Evolutionary conservation across 2,888 invertebrate species (phyloP).

Genomic region (Orthosia gothica): DNA sequence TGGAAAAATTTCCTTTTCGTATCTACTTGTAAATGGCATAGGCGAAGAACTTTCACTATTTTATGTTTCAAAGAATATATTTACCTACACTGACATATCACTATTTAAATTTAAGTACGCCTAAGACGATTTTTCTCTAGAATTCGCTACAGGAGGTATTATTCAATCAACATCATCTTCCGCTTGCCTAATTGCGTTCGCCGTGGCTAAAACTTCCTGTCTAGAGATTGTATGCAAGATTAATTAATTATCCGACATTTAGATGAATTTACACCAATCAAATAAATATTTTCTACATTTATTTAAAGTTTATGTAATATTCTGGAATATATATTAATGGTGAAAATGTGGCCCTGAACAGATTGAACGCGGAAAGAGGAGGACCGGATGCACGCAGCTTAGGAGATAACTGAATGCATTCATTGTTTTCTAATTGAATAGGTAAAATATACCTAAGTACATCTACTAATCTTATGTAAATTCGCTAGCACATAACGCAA

Average conservation of each 20-base stretch:
- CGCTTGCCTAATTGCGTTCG: constrained; percentile 44
- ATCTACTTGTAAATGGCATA: constrained; percentile 36
- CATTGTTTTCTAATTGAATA: not conserved
- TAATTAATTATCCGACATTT: constrained; percentile 7
- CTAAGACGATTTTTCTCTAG: not conserved
- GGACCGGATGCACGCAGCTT: not conserved
- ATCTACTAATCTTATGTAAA: not conserved
- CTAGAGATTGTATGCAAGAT: constrained; percentile 35
- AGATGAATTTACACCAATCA: not conserved
- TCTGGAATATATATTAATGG: not conserved
- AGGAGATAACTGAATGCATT: not conserved
- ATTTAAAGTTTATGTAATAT: not conserved
- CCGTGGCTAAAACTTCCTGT: constrained; percentile 45
- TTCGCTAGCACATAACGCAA: not conserved
- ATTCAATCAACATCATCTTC: constrained; percentile 48
- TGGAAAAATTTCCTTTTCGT: constrained; percentile 39
- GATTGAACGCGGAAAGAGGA: not conserved
- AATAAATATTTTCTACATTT: not conserved
- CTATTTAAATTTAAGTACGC: not conserved
- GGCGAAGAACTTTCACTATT: constrained; percentile 46
- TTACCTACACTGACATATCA: constrained; percentile 17
- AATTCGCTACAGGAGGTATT: constrained; percentile 30
- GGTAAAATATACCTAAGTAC: not conserved
- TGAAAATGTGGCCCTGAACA: not conserved
- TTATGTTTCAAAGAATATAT: constrained; percentile 35